Conservation (phyloP, 2,113 vertebrate genomes). For the Panthera uncia region DNA sequence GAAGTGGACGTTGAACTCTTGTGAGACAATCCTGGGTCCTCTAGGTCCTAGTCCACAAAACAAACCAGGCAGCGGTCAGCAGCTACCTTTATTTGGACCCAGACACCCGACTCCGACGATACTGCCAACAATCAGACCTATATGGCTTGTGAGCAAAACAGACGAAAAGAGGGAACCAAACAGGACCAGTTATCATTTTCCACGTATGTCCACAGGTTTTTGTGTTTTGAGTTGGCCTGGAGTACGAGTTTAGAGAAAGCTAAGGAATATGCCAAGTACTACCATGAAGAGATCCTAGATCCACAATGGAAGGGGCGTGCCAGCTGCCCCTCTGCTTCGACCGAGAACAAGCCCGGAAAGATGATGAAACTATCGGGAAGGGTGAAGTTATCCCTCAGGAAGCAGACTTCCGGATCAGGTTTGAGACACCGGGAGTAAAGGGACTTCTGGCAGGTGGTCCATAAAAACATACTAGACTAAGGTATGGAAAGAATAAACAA, state of each 20-base stretch:
- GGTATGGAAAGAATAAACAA: too few relatives aligned
- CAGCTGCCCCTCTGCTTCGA: not conserved
- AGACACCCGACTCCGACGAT: not conserved
- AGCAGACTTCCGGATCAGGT: not conserved
- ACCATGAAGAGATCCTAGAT: not conserved
- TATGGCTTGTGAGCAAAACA: not conserved
- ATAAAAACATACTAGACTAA: not conserved
- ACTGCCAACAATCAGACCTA: not conserved
- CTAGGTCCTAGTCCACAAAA: conserved; percentile 17
- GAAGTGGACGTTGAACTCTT: not conserved
- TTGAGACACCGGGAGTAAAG: not conserved
- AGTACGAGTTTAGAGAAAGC: not conserved
- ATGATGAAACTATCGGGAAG: not conserved
- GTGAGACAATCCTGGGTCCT: not conserved
- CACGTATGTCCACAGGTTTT: not conserved
- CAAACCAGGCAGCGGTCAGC: conserved; percentile 30
- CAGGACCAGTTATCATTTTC: not conserved
- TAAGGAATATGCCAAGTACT: not conserved
- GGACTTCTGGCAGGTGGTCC: not conserved
- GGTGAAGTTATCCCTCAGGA: not conserved
- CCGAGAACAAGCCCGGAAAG: not conserved
- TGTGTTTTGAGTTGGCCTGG: not conserved
- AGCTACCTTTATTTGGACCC: conserved; percentile 64
- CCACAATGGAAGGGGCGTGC: not conserved
- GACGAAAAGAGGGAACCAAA: not conserved